Conservation (phyloP, 2,888 invertebrate genomes). For the Diploptera punctata region DNA sequence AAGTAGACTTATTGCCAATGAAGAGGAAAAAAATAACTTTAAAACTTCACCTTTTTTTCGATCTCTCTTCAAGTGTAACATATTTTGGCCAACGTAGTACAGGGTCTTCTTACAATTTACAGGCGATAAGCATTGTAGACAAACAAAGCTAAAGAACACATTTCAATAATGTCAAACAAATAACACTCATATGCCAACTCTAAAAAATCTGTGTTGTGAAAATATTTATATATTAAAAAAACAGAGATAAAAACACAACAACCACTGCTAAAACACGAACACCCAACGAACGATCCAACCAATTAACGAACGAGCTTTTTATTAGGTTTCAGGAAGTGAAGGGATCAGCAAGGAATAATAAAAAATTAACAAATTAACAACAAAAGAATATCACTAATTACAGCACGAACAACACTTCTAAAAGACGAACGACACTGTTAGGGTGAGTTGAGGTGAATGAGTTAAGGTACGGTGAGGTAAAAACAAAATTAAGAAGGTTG, state of each 20-base stretch:
- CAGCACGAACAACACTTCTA: constrained; percentile 42
- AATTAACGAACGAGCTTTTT: constrained; percentile 54
- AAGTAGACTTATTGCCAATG: too few species aligned
- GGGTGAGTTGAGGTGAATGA: not conserved
- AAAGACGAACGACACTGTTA: constrained; percentile 40
- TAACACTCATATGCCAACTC: constrained; percentile 29
- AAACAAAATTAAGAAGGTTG: too few species aligned
- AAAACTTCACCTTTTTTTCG: too few species aligned
- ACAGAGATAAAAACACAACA: constrained; percentile 48
- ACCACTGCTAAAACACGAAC: constrained; percentile 26
- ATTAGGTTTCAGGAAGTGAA: constrained; percentile 3
- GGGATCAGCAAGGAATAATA: constrained; percentile 6
- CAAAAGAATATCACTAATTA: constrained; percentile 36
- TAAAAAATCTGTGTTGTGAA: constrained; percentile 12
- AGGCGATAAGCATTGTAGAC: constrained; percentile 24
- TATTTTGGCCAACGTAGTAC: not conserved
- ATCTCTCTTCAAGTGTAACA: not conserved
- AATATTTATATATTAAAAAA: constrained; percentile 32
- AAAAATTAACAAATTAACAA: constrained; percentile 31
- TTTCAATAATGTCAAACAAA: constrained; percentile 7
- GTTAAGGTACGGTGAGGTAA: constrained; percentile 7
- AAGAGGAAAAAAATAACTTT: too few species aligned
- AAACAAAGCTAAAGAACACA: constrained; percentile 22
- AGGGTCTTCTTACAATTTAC: constrained; percentile 18
- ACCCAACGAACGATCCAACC: constrained; percentile 33